These are phyloP conservation scores for Tragelaphus imberbis DNA, from an alignment of 2,113 vertebrate species.

Conservation along the genomic window DNA sequence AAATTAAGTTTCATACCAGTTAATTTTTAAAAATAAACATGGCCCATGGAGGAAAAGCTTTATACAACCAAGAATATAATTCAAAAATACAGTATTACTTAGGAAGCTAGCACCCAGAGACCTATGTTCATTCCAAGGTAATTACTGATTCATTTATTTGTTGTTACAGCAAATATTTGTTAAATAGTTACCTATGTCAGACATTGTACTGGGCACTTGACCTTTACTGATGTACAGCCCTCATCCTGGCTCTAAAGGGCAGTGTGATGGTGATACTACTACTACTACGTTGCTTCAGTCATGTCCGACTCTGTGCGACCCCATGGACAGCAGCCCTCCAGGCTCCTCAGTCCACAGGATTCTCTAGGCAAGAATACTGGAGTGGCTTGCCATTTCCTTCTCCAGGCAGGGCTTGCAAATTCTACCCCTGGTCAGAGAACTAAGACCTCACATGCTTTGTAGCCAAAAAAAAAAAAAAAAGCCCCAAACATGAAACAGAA, in stretches of 20 bases:
- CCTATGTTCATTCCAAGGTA: neutral
- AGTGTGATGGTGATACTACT: neutral
- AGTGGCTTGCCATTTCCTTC: too few species aligned
- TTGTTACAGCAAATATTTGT: neutral
- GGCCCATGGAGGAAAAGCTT: neutral
- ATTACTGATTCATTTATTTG: neutral
- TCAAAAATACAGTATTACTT: neutral
- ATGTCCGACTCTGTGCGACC: accelerated
- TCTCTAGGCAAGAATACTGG: too few species aligned
- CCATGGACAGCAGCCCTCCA: too few species aligned
- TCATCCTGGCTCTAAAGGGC: neutral
- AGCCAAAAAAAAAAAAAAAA: neutral
- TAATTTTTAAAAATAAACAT: constrained; percentile 46
- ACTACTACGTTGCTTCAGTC: too few species aligned
- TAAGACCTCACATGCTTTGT: neutral
- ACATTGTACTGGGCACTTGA: neutral
- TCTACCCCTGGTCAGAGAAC: neutral
- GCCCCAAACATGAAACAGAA: too few species aligned
- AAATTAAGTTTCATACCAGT: constrained; percentile 51
- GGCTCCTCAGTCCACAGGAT: too few species aligned
- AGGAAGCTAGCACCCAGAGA: neutral
- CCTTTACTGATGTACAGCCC: neutral
- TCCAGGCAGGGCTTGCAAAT: neutral
- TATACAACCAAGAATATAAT: neutral
- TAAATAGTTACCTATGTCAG: neutral